phyloP scores from a whole-genome alignment of 2,113 vertebrate genomes.

The Gobius niger region DNA sequence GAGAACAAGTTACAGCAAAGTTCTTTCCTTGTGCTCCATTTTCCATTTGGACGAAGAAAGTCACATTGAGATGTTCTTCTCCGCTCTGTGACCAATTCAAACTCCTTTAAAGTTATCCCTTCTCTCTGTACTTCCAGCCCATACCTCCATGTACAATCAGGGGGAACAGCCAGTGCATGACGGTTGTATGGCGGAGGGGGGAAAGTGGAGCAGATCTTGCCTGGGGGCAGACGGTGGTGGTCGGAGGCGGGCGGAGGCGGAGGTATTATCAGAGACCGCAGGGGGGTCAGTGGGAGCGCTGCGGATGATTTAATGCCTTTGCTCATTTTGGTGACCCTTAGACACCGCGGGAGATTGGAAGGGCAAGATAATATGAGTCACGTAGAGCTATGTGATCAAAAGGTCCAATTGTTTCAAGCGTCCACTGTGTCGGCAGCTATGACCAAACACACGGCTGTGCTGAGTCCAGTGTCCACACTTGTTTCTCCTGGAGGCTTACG shows the following conservation, averaged over 20 bases:
- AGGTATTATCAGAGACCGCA: constrained; percentile 30
- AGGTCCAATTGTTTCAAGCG: constrained; percentile 37
- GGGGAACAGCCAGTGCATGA: constrained; percentile 35
- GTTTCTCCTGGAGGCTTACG: too few relatives aligned
- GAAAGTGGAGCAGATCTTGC: constrained; percentile 73
- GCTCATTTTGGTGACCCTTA: constrained; percentile 41
- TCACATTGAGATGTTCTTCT: neutral
- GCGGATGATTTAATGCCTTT: constrained; percentile 45
- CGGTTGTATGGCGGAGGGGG: constrained; percentile 51
- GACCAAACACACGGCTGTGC: too few relatives aligned
- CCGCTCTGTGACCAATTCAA: neutral
- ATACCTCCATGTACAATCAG: constrained; percentile 23
- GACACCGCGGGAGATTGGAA: constrained; percentile 21
- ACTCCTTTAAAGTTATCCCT: neutral
- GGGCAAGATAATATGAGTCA: constrained; percentile 9
- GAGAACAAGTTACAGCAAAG: too few relatives aligned
- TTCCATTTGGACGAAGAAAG: neutral
- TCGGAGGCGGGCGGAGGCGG: constrained; percentile 46
- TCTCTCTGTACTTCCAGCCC: neutral
- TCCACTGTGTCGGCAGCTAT: constrained; percentile 22
- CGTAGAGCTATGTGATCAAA: constrained; percentile 5
- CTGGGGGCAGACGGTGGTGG: constrained; percentile 47
- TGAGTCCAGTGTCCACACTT: too few relatives aligned
- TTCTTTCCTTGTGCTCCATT: neutral
- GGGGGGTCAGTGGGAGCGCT: constrained; percentile 48